Percentiles rank a stretch among this genome's conserved stretches.
Conservation (phyloP, 1,140 invertebrate species). For the Cotesia glomerata region DNA sequence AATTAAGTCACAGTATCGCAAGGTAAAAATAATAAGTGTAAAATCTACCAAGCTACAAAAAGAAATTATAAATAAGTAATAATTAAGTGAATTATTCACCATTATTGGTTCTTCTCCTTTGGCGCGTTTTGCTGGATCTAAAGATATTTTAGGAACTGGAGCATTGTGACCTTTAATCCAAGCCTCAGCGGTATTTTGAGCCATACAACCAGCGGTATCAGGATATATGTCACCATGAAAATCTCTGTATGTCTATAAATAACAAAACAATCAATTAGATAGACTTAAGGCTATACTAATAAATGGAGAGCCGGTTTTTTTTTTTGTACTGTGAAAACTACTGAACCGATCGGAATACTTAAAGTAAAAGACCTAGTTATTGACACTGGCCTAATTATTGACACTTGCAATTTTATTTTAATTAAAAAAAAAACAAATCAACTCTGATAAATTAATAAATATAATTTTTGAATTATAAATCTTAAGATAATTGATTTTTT, state of each 20-base stretch:
- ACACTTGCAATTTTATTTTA: no score
- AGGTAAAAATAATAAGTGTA: slow-evolving; percentile 3
- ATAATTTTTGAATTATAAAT: no score
- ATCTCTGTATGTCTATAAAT: slow-evolving; percentile 82
- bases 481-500: no score
- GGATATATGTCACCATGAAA: slow-evolving; percentile 94
- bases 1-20: not conserved
- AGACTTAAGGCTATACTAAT: slow-evolving; percentile 8
- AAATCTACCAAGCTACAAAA: not conserved
- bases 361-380: no score
- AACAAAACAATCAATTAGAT: slow-evolving; percentile 28
- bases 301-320: no score
- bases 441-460: no score
- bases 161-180: slow-evolving; percentile 80
- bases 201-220: slow-evolving; percentile 79
- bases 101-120: slow-evolving; percentile 68
- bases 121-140: slow-evolving; percentile 75
- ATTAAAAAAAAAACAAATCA: no score
- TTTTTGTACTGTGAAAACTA: no score
- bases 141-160: slow-evolving; percentile 76
- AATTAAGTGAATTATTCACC: slow-evolving; percentile 59
- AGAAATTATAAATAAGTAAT: not conserved
- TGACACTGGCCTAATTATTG: no score
- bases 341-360: no score
- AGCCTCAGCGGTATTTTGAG: slow-evolving; percentile 75